Base-by-base conservation (phyloP, 2,888 invertebrate species). In the Drosophila lacicola region DNA sequence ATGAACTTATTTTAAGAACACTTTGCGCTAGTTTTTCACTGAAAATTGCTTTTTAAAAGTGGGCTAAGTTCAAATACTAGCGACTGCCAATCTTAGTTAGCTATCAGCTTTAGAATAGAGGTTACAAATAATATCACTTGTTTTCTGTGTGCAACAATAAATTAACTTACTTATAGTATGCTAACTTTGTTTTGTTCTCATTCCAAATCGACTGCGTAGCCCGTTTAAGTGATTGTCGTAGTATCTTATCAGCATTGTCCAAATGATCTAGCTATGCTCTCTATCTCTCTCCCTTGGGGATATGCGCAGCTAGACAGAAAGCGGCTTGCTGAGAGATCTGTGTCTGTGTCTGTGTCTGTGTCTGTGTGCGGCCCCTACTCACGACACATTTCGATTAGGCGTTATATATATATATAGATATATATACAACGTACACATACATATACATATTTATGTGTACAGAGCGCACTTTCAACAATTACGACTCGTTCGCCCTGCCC, bases 391-490 rank as follows among this genome's bases (percentile, higher is more conserved):
- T 83, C 80, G 86, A 83, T 83, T 83, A 88, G 83, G 89, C 83
- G 83, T 88, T 75, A 75, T 82, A 60, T 75, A 54, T 47, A 39
- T 19, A 37, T 46, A 55, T 45, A 33, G 25, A 4, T 21, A 42
- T 36, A 42, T 37, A 33, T 49, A 49, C n/a, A 9, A 50, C 13
- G 5, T 21, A 56, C 10, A 34, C 19, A 51, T 34, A 19, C 39
- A 8, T 41, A 8, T 50, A 57, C 47, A n/a, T 64, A 41, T 46
- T n/a, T 49, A 19, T 62, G 46, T 57, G 78, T 74, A 77, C 74
- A 70, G 75, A 80, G 81, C 65, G 87, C 80, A 83, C 83, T 83
- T 83, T 88, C 83, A 83, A 83, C 83, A 88, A 83, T 83, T 83
- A 86, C 87, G 89, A 88, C 81, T 79, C 74, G 82, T 78, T 76